phyloP scores from a whole-genome alignment of 2,888 invertebrate species.

The Shargacucullia verbasci region DNA sequence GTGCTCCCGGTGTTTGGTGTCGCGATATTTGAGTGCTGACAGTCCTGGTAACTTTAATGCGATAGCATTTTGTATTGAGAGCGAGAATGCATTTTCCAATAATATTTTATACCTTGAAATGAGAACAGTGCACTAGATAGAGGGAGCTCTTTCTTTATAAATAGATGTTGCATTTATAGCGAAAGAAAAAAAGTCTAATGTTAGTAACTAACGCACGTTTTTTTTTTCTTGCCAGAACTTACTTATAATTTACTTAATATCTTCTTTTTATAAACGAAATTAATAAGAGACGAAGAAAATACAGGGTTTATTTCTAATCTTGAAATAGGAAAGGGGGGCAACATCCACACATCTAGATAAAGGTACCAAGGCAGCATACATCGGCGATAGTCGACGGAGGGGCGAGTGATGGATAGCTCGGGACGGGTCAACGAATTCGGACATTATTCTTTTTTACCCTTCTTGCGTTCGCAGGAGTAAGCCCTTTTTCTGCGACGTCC shows the following conservation, averaged over 20 bases:
- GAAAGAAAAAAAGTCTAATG: too few relatives aligned
- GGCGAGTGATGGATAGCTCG: slow-evolving; percentile 88
- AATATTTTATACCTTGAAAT: not conserved
- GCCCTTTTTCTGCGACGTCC: slow-evolving; percentile 88
- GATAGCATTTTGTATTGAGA: slow-evolving; percentile 40
- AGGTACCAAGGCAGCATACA: slow-evolving; percentile 72
- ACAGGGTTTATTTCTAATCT: slow-evolving; percentile 82
- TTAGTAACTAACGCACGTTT: too few relatives aligned
- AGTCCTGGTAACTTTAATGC: slow-evolving; percentile 45
- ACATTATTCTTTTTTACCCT: slow-evolving; percentile 90
- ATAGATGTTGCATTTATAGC: too few relatives aligned
- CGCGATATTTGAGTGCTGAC: slow-evolving; percentile 54
- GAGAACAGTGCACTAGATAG: too few relatives aligned
- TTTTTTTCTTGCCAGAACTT: too few relatives aligned
- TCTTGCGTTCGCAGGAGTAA: slow-evolving; percentile 88
- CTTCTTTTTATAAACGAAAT: slow-evolving; percentile 62
- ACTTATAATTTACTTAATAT: slow-evolving; percentile 48
- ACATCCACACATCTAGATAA: slow-evolving; percentile 84
- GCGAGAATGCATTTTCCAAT: slow-evolving; percentile 28
- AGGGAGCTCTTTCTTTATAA: too few relatives aligned
- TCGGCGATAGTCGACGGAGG: slow-evolving; percentile 83
- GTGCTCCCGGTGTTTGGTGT: slow-evolving; percentile 50
- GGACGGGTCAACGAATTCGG: slow-evolving; percentile 90
- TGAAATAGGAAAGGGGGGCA: slow-evolving; percentile 74
- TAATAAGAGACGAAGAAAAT: slow-evolving; percentile 70